Percentiles rank a stretch among this genome's conserved stretches.
phyloP scores from a whole-genome alignment of 1,140 invertebrate genomes.

The Diprion similis region DNA sequence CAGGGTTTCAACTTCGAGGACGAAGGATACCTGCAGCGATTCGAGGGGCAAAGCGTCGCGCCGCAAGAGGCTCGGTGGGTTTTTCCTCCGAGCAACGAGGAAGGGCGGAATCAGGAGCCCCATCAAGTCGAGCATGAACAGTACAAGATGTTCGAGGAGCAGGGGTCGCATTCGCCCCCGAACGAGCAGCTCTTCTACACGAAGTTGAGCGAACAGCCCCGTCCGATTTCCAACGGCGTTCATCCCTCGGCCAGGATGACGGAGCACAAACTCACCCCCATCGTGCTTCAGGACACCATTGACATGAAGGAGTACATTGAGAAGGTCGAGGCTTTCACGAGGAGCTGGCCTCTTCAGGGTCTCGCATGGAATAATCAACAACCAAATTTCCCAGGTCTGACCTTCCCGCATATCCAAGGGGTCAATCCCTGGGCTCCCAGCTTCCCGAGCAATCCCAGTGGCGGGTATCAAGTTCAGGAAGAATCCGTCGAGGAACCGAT shows the following conservation, averaged over 20 bases:
- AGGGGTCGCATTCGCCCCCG: background rate
- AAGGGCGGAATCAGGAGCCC: too few relatives aligned
- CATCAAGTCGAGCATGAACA: background rate
- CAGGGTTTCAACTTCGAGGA: background rate
- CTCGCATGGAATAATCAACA: too few relatives aligned
- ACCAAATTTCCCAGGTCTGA: background rate
- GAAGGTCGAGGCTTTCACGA: constrained; percentile 48
- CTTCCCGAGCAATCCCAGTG: background rate
- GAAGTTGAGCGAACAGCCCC: background rate
- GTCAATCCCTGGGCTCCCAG: background rate
- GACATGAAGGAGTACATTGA: constrained; percentile 47
- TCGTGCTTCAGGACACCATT: constrained; percentile 45
- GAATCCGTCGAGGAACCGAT: background rate
- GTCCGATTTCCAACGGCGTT: background rate
- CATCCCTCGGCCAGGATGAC: constrained; percentile 22
- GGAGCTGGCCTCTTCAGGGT: constrained; percentile 38
- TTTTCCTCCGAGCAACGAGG: background rate
- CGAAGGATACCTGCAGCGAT: background rate
- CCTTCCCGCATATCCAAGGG: background rate
- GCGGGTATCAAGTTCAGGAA: background rate
- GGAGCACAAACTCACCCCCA: constrained; percentile 32
- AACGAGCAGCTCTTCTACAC: background rate
- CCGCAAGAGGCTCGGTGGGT: background rate
- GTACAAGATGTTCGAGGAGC: background rate
- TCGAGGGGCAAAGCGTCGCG: background rate